These are phyloP conservation scores for Drosophila austrosaltans DNA, from an alignment of 2,888 invertebrate species.

Conservation along the genomic window DNA sequence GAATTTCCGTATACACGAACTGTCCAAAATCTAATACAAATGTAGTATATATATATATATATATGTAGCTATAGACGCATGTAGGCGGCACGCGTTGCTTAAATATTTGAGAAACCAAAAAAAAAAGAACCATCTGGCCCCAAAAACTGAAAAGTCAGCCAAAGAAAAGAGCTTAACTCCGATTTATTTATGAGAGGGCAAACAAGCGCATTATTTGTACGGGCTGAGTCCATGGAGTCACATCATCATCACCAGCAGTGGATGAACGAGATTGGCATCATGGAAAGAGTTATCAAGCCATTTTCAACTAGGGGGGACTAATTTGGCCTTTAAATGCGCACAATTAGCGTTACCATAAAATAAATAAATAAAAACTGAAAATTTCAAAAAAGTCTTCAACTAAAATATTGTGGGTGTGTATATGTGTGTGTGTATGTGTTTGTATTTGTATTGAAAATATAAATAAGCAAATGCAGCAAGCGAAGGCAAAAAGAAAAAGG, in stretches of 20 bases:
- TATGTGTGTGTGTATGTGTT: neutral
- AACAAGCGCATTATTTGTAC: constrained; percentile 75
- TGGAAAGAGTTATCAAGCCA: constrained; percentile 7
- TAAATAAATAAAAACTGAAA: constrained; percentile 54
- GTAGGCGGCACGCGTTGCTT: constrained; percentile 49
- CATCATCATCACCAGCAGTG: neutral
- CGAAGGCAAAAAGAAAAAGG: neutral
- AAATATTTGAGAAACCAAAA: constrained; percentile 62
- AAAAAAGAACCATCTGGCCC: constrained; percentile 44
- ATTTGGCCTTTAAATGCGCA: constrained; percentile 69
- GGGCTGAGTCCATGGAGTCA: constrained; percentile 21
- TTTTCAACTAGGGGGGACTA: constrained; percentile 52
- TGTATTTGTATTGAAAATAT: constrained; percentile 33
- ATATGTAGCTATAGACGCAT: neutral
- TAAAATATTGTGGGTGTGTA: no score
- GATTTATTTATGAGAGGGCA: constrained; percentile 73
- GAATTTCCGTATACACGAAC: constrained; percentile 5
- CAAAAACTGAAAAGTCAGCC: constrained; percentile 37
- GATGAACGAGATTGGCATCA: neutral
- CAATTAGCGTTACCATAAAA: constrained; percentile 61
- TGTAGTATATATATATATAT: neutral
- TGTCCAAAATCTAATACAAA: neutral
- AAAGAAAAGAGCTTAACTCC: constrained; percentile 35
- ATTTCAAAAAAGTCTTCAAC: neutral
- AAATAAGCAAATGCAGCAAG: constrained; percentile 31